Conservation (phyloP, 2,113 vertebrate genomes). For the Plecturocebus donacophilus region DNA sequence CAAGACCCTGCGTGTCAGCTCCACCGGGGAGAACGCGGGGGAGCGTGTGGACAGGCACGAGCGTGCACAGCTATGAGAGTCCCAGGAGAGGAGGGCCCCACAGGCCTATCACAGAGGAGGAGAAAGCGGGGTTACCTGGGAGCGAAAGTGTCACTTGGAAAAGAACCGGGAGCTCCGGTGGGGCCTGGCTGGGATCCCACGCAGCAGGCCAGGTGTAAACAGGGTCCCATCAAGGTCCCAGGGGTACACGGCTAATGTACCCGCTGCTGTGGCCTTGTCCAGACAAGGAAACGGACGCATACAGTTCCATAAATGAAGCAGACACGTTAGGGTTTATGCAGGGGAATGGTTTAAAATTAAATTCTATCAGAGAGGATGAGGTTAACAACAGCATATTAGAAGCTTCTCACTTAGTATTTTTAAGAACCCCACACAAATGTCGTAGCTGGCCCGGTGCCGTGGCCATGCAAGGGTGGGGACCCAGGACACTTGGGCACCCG, state of each 20-base stretch:
- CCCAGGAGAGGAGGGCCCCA: background rate
- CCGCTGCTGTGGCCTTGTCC: fast-evolving
- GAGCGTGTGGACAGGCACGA: fast-evolving
- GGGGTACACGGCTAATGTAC: background rate
- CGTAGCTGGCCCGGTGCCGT: background rate
- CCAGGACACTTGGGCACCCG: background rate
- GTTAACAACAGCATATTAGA: background rate
- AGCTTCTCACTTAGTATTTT: background rate
- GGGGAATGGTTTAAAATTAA: too few species aligned
- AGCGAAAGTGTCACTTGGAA: background rate
- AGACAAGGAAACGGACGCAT: fast-evolving
- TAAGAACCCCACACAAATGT: too few species aligned
- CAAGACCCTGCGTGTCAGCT: fast-evolving
- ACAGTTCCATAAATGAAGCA: background rate
- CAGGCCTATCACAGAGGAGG: background rate
- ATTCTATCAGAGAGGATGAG: background rate
- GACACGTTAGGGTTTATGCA: background rate
- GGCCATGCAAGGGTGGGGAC: background rate
- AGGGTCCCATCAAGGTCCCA: fast-evolving
- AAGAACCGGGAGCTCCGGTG: fast-evolving
- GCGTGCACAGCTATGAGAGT: too few species aligned
- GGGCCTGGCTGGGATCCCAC: background rate
- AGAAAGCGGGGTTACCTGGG: background rate
- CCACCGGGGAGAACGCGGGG: fast-evolving
- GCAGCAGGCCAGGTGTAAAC: background rate